These are phyloP conservation scores for Paratilapia polleni DNA, from an alignment of 2,113 vertebrate genomes.

Conservation along the genomic window DNA sequence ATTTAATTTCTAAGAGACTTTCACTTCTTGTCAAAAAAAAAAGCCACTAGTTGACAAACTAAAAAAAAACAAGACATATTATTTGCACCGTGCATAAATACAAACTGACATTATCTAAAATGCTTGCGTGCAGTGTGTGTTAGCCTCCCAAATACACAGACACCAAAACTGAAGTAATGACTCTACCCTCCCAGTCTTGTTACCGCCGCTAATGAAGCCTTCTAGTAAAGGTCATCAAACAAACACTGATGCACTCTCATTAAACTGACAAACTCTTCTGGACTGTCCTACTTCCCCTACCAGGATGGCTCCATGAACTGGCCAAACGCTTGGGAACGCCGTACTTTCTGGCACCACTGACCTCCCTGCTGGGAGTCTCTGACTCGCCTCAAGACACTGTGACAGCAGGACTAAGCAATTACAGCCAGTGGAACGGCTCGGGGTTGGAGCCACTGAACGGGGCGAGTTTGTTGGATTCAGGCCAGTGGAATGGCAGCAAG, in stretches of 20 bases:
- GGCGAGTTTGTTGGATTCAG: constrained; percentile 46
- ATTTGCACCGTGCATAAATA: neutral
- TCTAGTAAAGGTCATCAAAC: constrained; percentile 40
- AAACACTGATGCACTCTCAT: constrained; percentile 18
- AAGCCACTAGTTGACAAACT: neutral
- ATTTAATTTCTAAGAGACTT: neutral
- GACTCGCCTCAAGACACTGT: constrained; percentile 56
- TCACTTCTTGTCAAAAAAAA: neutral
- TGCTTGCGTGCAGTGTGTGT: neutral
- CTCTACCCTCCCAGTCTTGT: constrained; percentile 25
- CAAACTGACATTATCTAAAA: constrained; percentile 21
- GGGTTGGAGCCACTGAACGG: constrained; percentile 45
- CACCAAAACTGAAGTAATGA: constrained; percentile 28
- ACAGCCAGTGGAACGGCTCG: constrained; percentile 75
- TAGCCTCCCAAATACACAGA: constrained; percentile 4
- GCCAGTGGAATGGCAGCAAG: constrained; percentile 70
- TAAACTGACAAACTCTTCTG: constrained; percentile 19
- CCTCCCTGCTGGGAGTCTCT: constrained; percentile 72
- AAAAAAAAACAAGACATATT: neutral
- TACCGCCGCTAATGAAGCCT: constrained; percentile 32
- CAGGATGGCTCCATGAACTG: constrained; percentile 86
- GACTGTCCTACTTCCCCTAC: constrained; percentile 11
- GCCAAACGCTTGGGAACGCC: constrained; percentile 83
- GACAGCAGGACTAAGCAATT: constrained; percentile 59
- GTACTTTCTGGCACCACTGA: constrained; percentile 77